Evolutionary conservation across 2,113 vertebrate genomes (phyloP).

Genomic region (Origma solitaria): DNA sequence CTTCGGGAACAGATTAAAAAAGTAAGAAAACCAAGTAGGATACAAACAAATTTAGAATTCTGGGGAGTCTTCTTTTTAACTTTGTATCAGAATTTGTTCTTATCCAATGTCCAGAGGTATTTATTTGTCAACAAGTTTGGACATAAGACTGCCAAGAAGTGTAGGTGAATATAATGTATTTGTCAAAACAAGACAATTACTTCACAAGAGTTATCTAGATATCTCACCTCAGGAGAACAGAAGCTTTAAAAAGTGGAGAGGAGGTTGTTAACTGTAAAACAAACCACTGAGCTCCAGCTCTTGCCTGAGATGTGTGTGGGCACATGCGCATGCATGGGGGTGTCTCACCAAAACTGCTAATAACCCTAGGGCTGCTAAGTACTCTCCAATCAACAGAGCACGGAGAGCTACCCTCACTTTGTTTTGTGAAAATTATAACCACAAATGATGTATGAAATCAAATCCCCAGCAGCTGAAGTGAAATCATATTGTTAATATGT

Average conservation of each 20-base stretch:
- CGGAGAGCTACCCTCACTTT: not conserved
- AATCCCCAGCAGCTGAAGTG: not conserved
- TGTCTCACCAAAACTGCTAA: not conserved
- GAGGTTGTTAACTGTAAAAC: not conserved
- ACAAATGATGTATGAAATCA: not conserved
- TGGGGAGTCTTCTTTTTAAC: not conserved
- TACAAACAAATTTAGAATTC: not conserved
- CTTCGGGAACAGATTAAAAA: not conserved
- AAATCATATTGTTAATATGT: not conserved
- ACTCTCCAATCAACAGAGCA: not conserved
- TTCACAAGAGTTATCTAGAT: not conserved
- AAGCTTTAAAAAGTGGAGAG: not conserved
- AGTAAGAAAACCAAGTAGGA: not conserved
- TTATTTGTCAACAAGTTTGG: not conserved
- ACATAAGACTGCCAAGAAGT: not conserved
- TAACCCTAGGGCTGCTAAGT: not conserved
- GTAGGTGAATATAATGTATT: not conserved
- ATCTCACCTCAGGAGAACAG: not conserved
- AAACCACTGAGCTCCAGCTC: not conserved
- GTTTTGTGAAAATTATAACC: not conserved
- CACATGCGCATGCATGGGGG: fast-evolving
- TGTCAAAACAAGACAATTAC: not conserved
- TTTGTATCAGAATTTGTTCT: not conserved
- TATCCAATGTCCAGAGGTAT: not conserved
- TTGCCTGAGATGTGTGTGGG: not conserved